These are phyloP conservation scores for Oithona nana DNA, from an alignment of 2,888 invertebrate genomes.

Conservation along the genomic window DNA sequence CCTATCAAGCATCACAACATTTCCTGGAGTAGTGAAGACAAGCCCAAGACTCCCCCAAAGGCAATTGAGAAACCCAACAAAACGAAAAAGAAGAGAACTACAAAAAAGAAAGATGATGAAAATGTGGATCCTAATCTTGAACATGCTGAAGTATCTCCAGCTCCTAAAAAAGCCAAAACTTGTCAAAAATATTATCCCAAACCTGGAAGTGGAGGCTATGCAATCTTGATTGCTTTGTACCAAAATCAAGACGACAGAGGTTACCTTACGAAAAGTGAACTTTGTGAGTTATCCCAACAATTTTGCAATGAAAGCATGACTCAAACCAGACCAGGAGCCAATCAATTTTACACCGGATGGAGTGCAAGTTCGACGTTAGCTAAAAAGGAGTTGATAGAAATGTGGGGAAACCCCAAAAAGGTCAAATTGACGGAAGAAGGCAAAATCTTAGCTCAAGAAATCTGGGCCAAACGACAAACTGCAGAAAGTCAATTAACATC, in stretches of 20 bases:
- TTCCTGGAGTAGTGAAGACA: too few species aligned
- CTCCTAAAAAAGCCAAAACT: too few species aligned
- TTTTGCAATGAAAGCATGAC: background rate
- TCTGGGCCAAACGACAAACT: background rate
- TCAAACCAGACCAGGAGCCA: background rate
- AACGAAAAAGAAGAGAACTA: background rate
- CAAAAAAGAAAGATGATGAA: background rate
- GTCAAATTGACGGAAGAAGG: background rate
- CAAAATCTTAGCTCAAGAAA: background rate
- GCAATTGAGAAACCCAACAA: background rate
- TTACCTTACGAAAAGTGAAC: background rate
- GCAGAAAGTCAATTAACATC: background rate
- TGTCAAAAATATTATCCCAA: background rate
- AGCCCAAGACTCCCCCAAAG: too few species aligned
- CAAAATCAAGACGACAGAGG: background rate
- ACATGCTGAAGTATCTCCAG: too few species aligned
- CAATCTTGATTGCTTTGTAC: background rate
- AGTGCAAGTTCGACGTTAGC: background rate
- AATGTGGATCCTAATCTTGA: too few species aligned
- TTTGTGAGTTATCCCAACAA: background rate
- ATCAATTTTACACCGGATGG: background rate
- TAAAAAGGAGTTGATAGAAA: background rate
- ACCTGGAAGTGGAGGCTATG: background rate
- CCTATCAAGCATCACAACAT: too few species aligned
- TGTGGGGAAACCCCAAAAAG: background rate